Evolutionary conservation across 2,113 vertebrate genomes (phyloP), one percentile per base, ranked within the genome.

Genomic region (Chlorodrepanis virens): DNA sequence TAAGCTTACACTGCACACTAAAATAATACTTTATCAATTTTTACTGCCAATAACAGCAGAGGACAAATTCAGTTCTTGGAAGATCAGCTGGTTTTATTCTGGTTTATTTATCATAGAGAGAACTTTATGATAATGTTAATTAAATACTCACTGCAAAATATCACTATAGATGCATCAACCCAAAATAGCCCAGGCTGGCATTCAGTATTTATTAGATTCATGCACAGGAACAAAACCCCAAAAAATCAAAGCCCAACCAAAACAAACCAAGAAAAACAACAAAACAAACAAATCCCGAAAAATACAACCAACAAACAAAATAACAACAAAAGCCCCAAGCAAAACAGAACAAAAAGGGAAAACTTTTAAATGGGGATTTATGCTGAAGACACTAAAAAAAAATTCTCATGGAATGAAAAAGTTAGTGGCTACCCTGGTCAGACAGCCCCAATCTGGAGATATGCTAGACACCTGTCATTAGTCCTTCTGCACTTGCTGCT

Each of bases 181-280:
- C 39, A 63, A 94, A 94, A 94, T 67, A 93, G 68, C 44, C 9
- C 17, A 71, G 56, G n/a, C 54, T 81, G 28, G 29, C 10, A 94
- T 93, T 85, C 89, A 90, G 24, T 54, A 11, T 80, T 93, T 90
- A 82, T 94, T 90, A 75, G 39, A 95, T 88, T 91, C 40, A 25
- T 45, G 54, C 10, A 94, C 56, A 77, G 54, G 31, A 10, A 13
- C 78, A 20, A 54, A 45, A 7, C 7, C 4, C 42, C 16, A 59
- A 70, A 27, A 11, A 35, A 42, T 18, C 14, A 42, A 56, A 56
- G 11, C 11, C 6, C 28, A 57, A 39, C 12, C 4, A 33, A 56
- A 76, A 59, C 21, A 42, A 67, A 17, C 3, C 14, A 33, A 28
- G 12, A 68, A 71, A 50, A 67, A n/a, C 25, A 21, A 53, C 23